These are phyloP conservation scores for Phocoena phocoena DNA, from an alignment of 2,113 vertebrate genomes.

Conservation along the genomic window DNA sequence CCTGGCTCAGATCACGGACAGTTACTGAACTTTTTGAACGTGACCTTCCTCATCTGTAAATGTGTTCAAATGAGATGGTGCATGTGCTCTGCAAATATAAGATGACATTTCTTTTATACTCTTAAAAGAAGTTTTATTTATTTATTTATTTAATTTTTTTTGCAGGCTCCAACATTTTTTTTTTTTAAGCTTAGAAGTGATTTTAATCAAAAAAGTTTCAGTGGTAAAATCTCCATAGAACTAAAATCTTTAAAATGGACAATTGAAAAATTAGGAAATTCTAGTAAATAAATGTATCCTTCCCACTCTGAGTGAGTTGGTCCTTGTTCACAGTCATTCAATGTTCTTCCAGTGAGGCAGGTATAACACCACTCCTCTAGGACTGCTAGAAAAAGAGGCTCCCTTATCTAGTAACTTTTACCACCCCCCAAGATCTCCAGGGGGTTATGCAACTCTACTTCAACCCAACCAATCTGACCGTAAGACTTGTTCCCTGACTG, in stretches of 20 bases:
- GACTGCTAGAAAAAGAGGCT: background rate
- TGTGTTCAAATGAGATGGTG: background rate
- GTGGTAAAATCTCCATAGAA: background rate
- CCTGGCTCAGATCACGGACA: background rate
- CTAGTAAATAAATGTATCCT: background rate
- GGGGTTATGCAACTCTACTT: background rate
- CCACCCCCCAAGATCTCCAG: background rate
- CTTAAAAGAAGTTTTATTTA: background rate
- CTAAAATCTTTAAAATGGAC: background rate
- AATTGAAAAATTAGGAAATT: background rate
- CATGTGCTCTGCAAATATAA: background rate
- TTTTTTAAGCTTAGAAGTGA: background rate
- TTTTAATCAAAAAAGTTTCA: background rate
- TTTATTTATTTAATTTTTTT: background rate
- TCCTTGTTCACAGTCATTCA: background rate
- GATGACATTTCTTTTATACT: background rate
- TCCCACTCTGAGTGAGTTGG: background rate
- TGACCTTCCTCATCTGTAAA: background rate
- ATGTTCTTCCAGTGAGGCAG: background rate
- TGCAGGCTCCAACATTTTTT: background rate
- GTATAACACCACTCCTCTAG: fast-evolving
- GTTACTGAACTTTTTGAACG: background rate
- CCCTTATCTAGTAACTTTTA: background rate
- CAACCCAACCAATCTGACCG: background rate
- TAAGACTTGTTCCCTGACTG: background rate